Conservation (phyloP, 2,888 invertebrate species). For the Synanthedon myopaeformis region DNA sequence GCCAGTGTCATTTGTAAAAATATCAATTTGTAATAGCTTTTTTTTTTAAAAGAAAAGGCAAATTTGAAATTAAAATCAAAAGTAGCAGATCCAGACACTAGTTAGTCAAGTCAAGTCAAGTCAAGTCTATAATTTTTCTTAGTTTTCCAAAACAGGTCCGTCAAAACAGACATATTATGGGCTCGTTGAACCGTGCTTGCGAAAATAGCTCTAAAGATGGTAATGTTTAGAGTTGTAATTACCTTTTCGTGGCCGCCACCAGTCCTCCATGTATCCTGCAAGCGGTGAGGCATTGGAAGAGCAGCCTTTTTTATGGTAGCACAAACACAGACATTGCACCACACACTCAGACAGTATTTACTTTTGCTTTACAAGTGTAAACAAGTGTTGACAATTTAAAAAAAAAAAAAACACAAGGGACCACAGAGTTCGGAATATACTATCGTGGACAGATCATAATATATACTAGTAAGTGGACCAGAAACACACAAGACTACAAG, state of each 20-base stretch:
- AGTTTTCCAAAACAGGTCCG: too few species aligned
- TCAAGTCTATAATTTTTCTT: too few species aligned
- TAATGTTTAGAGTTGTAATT: slow-evolving; percentile 65
- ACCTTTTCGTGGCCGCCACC: slow-evolving; percentile 98
- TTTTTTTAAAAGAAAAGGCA: too few species aligned
- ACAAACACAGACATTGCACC: slow-evolving; percentile 70
- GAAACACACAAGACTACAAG: too few species aligned
- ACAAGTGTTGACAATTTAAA: neutral
- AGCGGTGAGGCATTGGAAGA: slow-evolving; percentile 89
- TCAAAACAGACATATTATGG: too few species aligned
- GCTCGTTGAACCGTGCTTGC: slow-evolving; percentile 4
- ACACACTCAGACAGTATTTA: slow-evolving; percentile 66
- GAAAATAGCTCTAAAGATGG: slow-evolving; percentile 12
- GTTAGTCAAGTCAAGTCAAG: too few species aligned
- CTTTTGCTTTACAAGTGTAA: slow-evolving; percentile 24
- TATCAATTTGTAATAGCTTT: too few species aligned
- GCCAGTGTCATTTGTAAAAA: too few species aligned
- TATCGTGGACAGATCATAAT: too few species aligned
- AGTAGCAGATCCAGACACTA: too few species aligned
- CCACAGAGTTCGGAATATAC: neutral
- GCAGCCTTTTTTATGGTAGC: slow-evolving; percentile 71
- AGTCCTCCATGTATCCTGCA: slow-evolving; percentile 98
- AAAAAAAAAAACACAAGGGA: neutral
- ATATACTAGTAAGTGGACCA: too few species aligned
- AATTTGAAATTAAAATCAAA: too few species aligned